Evolutionary conservation across 2,113 vertebrate species (phyloP).

Genomic region (Phrynosoma platyrhinos): DNA sequence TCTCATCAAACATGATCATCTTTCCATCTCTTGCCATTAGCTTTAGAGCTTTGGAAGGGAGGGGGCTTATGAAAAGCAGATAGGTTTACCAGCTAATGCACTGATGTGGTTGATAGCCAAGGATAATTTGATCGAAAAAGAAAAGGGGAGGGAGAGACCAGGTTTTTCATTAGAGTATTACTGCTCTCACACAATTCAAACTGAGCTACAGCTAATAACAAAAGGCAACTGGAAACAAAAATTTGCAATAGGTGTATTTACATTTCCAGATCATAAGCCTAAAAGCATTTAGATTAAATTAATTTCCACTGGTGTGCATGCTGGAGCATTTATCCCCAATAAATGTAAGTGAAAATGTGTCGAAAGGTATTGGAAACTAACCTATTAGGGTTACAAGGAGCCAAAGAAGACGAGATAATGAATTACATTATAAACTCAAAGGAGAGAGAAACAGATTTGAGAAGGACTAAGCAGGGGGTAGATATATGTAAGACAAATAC

Average conservation of each 20-base stretch:
- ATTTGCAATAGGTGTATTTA: slow-evolving; percentile 54
- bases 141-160: slow-evolving; percentile 8
- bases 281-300: slow-evolving; percentile 68
- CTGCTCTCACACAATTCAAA: slow-evolving; percentile 33
- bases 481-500: not conserved
- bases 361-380: slow-evolving; percentile 52
- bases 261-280: slow-evolving; percentile 51
- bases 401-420: slow-evolving; percentile 47
- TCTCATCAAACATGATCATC: slow-evolving; percentile 59
- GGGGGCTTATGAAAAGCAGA: slow-evolving; percentile 44
- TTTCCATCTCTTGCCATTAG: slow-evolving; percentile 59
- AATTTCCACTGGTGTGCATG: slow-evolving; percentile 62
- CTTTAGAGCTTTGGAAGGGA: slow-evolving; percentile 33
- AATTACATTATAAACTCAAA: slow-evolving; percentile 53
- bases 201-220: slow-evolving; percentile 42
- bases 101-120: slow-evolving; percentile 29
- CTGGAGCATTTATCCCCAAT: slow-evolving; percentile 54
- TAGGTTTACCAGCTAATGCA: slow-evolving; percentile 59
- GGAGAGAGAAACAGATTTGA: slow-evolving; percentile 38
- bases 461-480: not conserved
- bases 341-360: slow-evolving; percentile 62
- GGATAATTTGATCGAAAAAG: slow-evolving; percentile 53
- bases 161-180: slow-evolving; percentile 21
- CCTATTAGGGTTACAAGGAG: slow-evolving; percentile 40
- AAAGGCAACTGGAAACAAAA: slow-evolving; percentile 59